Conservation (phyloP, 2,888 invertebrate species). For the Oscheius myriophilus region DNA sequence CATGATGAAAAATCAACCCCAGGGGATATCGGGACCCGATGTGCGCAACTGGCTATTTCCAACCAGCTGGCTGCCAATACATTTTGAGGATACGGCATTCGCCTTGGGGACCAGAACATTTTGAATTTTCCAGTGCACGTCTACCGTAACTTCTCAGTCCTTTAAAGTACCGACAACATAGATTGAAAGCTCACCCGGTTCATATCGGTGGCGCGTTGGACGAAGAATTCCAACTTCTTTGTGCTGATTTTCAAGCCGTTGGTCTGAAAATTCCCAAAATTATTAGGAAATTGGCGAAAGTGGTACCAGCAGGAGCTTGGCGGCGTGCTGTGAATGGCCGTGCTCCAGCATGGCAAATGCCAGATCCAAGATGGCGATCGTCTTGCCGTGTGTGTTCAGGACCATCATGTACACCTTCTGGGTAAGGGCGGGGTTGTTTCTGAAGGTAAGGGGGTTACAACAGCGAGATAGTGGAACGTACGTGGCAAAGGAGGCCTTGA, state of each 20-base stretch:
- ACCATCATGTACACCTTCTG: slow-evolving; percentile 25
- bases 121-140: no score
- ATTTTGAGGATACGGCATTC: no score
- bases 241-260: slow-evolving; percentile 6
- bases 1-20: no score
- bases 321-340: slow-evolving; percentile 3
- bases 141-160: no score
- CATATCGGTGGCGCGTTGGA: background rate
- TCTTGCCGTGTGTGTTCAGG: slow-evolving; percentile 20
- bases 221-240: slow-evolving; percentile 24
- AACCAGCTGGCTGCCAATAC: no score
- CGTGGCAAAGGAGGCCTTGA: slow-evolving; percentile 24
- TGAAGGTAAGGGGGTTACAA: slow-evolving; percentile 7
- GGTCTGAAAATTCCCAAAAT: background rate
- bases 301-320: slow-evolving; percentile 12
- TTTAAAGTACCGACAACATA: no score
- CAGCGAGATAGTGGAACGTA: no score
- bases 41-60: no score
- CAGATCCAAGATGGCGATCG: slow-evolving; percentile 29
- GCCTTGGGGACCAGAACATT: no score
- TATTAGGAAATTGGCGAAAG: background rate
- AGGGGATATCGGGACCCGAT: no score
- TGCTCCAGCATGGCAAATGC: slow-evolving; percentile 28
- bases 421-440: slow-evolving; percentile 19
- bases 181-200: slow-evolving; percentile 9